Conservation (phyloP, 1,140 invertebrate species). For the Bombus confusus region DNA sequence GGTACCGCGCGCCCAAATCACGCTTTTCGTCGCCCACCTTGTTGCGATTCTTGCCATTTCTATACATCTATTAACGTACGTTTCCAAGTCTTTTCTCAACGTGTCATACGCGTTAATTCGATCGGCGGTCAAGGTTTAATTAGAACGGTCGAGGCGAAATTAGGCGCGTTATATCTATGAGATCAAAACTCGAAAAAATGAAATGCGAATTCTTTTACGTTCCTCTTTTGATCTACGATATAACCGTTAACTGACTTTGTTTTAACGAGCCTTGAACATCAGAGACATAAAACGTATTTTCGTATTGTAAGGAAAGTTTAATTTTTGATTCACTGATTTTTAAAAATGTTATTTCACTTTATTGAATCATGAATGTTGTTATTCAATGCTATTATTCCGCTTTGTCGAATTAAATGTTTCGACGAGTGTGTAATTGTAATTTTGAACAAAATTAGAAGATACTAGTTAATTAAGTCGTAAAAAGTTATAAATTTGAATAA, state of each 20-base stretch:
- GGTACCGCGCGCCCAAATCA: slow-evolving; percentile 14
- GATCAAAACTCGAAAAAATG: no score
- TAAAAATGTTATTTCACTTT: not conserved
- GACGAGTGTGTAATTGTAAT: not conserved
- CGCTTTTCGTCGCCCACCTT: slow-evolving; percentile 2
- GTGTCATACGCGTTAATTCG: no score
- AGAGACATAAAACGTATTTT: not conserved
- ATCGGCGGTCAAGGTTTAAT: not conserved
- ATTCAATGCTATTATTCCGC: not conserved
- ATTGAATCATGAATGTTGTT: not conserved
- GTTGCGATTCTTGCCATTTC: slow-evolving; percentile 28
- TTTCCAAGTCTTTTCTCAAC: not conserved
- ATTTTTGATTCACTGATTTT: not conserved
- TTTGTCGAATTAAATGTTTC: not conserved
- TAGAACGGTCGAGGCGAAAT: not conserved
- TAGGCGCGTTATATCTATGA: not conserved
- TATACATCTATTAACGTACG: slow-evolving; percentile 16
- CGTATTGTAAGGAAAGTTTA: not conserved
- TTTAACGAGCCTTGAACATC: not conserved
- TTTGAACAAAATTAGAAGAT: not conserved
- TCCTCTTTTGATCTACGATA: not conserved
- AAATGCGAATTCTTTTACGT: not conserved
- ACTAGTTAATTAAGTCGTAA: no score
- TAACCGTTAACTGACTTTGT: not conserved
- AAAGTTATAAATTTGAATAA: not conserved